Conservation (phyloP, 2,113 vertebrate genomes). For the Ptilonorhynchus violaceus region DNA sequence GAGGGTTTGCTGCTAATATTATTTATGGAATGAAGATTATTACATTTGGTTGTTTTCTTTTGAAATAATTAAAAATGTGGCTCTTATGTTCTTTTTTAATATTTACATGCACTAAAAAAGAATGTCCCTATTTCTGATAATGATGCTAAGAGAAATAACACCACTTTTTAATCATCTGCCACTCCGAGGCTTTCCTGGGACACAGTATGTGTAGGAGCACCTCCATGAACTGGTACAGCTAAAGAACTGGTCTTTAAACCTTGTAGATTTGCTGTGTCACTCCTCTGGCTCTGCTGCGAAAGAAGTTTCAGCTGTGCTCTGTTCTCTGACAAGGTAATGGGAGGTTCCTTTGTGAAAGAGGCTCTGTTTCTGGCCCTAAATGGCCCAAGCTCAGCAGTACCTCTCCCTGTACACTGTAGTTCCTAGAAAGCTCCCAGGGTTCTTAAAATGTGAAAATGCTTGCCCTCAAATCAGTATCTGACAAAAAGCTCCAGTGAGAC, state of each 20-base stretch:
- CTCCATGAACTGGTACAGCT: neutral
- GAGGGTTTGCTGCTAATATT: conserved; percentile 76
- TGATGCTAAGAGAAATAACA: neutral
- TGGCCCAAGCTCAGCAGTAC: neutral
- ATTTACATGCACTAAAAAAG: neutral
- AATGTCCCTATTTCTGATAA: neutral
- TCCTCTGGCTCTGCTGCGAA: neutral
- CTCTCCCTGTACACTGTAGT: neutral
- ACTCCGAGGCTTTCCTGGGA: neutral
- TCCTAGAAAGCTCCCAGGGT: neutral
- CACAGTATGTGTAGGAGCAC: neutral
- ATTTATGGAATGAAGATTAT: conserved; percentile 76
- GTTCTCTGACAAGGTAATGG: neutral
- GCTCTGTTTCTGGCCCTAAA: neutral
- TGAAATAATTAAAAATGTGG: conserved; percentile 66
- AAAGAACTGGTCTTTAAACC: neutral
- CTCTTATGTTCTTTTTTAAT: neutral
- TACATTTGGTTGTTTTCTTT: conserved; percentile 69
- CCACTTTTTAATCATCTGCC: neutral
- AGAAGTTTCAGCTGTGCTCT: neutral
- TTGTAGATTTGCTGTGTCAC: neutral
- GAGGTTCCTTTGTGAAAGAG: neutral
- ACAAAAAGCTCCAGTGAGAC: neutral
- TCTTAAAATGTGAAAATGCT: neutral
- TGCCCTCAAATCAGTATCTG: neutral